These are phyloP conservation scores for Xanthia togata DNA, from an alignment of 2,888 invertebrate genomes.

Conservation along the genomic window DNA sequence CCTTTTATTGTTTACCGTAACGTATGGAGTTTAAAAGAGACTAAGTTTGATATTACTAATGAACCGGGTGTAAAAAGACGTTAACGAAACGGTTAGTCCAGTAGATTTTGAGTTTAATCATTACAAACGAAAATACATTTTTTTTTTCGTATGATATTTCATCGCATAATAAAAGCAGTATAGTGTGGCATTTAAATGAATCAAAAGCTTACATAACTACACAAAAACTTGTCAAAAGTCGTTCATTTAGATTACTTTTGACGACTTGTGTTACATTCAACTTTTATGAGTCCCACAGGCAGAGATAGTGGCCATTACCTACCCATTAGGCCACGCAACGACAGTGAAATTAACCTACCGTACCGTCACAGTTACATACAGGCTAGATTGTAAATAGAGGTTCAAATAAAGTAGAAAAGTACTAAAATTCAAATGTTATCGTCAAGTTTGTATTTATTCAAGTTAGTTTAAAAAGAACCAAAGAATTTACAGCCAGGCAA, in stretches of 20 bases:
- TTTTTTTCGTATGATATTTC: no score
- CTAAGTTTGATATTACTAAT: not conserved
- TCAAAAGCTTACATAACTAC: not conserved
- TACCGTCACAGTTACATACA: not conserved
- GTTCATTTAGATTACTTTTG: slow-evolving; percentile 40
- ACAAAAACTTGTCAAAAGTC: slow-evolving; percentile 33
- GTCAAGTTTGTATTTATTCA: not conserved
- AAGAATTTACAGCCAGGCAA: no score
- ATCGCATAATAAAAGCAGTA: not conserved
- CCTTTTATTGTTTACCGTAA: not conserved
- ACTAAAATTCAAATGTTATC: not conserved
- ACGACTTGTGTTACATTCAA: slow-evolving; percentile 21
- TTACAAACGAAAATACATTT: no score
- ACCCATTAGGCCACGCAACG: slow-evolving; percentile 21
- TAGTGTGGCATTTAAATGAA: not conserved
- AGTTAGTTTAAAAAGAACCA: no score
- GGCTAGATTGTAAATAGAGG: slow-evolving; percentile 3
- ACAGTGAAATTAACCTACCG: slow-evolving; percentile 32
- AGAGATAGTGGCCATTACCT: slow-evolving; percentile 34
- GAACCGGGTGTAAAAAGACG: no score
- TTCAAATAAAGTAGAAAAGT: no score
- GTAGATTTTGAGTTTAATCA: no score
- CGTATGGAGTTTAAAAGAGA: not conserved
- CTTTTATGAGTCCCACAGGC: slow-evolving; percentile 44
- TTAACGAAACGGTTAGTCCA: no score